phyloP scores from a whole-genome alignment of 2,797 vertebrate genomes.

The Eulemur mongoz region DNA sequence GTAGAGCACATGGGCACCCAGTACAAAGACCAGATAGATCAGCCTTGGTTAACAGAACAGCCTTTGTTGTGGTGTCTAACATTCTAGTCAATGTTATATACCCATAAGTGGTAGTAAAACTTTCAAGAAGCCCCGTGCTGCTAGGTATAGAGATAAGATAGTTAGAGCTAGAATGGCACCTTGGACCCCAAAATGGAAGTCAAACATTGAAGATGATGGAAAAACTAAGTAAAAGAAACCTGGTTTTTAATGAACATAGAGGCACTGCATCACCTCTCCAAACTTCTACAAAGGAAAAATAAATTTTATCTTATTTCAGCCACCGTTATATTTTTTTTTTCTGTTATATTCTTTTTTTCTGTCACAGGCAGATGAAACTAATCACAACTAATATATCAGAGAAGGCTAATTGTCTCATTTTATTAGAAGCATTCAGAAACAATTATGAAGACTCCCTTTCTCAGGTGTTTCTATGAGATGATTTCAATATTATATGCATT shows the following conservation, averaged over 20 bases:
- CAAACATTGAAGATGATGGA: neutral
- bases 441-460: conserved; percentile 55
- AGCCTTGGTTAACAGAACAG: neutral
- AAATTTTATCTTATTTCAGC: neutral
- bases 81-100: neutral
- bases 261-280: neutral
- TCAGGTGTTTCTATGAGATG: conserved; percentile 47
- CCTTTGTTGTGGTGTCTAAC: neutral
- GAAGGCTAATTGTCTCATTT: conserved; percentile 51
- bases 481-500: conserved; percentile 57
- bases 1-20: neutral
- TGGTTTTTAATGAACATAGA: neutral
- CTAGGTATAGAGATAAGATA: neutral
- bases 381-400: conserved; percentile 59
- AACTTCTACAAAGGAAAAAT: neutral
- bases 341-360: neutral
- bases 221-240: neutral
- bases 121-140: neutral
- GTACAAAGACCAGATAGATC: neutral
- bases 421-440: conserved; percentile 55
- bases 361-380: conserved; percentile 42
- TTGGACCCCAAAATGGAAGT: neutral
- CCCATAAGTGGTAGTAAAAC: neutral
- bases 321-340: neutral
- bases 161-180: neutral